A percentile compares a stretch with the other conserved stretches of the same genome.
Evolutionary conservation across 1,140 invertebrate species (phyloP).

Genomic region (Nasonia longicornis): DNA sequence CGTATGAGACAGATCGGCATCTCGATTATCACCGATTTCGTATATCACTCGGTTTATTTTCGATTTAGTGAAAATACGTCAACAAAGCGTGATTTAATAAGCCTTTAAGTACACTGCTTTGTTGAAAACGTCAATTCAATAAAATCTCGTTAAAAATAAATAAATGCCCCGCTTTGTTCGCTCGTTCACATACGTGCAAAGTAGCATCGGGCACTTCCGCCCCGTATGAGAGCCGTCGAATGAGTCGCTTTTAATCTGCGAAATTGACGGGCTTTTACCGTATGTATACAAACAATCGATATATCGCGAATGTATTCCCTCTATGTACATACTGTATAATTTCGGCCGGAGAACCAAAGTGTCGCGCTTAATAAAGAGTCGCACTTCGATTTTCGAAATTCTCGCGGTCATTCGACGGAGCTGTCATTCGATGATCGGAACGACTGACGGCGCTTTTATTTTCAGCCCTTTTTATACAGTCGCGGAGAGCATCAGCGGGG

Average conservation of each 20-base stretch:
- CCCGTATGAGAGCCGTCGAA: neutral
- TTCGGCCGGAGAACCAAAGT: conserved; percentile 14
- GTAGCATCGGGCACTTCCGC: too few species aligned
- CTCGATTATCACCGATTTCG: too few species aligned
- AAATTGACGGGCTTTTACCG: conserved; percentile 40
- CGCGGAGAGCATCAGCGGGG: too few species aligned
- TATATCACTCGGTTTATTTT: neutral
- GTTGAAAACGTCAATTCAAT: neutral
- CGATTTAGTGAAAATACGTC: neutral
- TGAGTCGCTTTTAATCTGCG: conserved; percentile 16
- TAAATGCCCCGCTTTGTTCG: neutral
- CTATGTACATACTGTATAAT: conserved; percentile 34
- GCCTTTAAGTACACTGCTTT: conserved; percentile 3
- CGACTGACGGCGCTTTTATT: too few species aligned
- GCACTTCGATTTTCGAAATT: neutral
- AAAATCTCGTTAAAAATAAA: neutral
- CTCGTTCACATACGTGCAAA: too few species aligned
- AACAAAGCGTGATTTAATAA: neutral
- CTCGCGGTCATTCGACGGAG: neutral
- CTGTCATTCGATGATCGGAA: neutral
- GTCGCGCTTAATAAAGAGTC: neutral
- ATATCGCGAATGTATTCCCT: neutral
- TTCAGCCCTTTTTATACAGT: too few species aligned
- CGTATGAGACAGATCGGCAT: neutral
- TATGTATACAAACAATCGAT: conserved; percentile 18